Conservation (phyloP, 1,140 invertebrate genomes). For the Drosophila triauraria region DNA sequence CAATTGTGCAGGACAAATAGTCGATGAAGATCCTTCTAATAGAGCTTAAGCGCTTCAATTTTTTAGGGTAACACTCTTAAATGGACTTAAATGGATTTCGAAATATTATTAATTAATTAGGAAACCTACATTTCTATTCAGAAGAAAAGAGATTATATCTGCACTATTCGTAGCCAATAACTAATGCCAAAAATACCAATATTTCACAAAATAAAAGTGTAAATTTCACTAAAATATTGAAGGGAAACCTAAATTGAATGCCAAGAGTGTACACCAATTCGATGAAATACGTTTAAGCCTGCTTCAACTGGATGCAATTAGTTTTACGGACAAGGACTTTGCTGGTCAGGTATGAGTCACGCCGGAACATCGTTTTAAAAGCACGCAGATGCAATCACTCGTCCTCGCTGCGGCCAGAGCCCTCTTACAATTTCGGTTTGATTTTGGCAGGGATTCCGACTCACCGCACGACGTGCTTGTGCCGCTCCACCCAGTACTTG, state of each 20-base stretch:
- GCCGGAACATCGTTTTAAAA: conserved; percentile 8
- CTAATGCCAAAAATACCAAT: too few species aligned
- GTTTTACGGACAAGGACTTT: neutral
- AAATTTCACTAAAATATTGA: neutral
- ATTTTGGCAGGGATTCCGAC: conserved; percentile 39
- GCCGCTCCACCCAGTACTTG: conserved; percentile 94
- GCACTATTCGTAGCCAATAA: neutral
- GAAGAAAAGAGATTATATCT: too few species aligned
- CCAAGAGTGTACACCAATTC: neutral
- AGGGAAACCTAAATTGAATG: neutral
- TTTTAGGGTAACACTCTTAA: neutral
- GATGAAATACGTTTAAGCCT: neutral
- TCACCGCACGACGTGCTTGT: conserved; percentile 93
- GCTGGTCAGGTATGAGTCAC: neutral
- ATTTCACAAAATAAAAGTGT: neutral
- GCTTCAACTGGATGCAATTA: conserved; percentile 20
- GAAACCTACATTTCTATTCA: too few species aligned
- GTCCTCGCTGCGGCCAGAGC: neutral
- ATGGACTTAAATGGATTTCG: too few species aligned
- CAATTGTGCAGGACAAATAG: neutral
- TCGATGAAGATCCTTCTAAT: neutral
- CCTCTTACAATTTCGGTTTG: conserved; percentile 22
- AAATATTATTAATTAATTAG: too few species aligned
- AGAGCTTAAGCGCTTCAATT: too few species aligned
- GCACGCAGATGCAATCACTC: conserved; percentile 24